phyloP scores from a whole-genome alignment of 2,888 invertebrate species.

The Cactoblastis cactorum region DNA sequence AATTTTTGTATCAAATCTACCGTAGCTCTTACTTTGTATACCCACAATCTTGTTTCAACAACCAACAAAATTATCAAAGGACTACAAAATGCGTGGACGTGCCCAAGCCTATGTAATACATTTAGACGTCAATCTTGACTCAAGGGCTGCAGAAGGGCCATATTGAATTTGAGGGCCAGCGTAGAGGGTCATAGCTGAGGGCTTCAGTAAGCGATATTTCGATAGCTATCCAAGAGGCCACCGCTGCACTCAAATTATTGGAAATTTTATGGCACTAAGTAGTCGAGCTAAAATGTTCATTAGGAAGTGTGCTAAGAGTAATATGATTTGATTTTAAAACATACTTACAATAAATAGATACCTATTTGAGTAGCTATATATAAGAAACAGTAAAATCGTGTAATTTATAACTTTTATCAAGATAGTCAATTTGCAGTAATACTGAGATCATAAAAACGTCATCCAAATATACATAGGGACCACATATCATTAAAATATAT shows the following conservation, averaged over 20 bases:
- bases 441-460: too few species aligned
- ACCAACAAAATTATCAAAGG: constrained; percentile 1
- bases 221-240: constrained; percentile 42
- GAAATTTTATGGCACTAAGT: constrained; percentile 36
- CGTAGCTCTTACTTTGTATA: background rate
- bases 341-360: too few species aligned
- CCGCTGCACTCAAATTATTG: constrained; percentile 51
- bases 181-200: constrained; percentile 28
- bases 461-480: too few species aligned
- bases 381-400: too few species aligned
- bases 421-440: too few species aligned
- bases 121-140: constrained; percentile 18
- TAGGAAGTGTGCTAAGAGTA: background rate
- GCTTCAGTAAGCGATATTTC: constrained; percentile 56
- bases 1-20: background rate
- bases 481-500: too few species aligned
- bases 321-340: too few species aligned
- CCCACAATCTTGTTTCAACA: background rate
- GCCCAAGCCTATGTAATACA: background rate
- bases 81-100: background rate
- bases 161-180: constrained; percentile 41
- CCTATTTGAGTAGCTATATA: too few species aligned
- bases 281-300: constrained; percentile 24
- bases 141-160: constrained; percentile 24
- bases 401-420: too few species aligned